Base-by-base conservation (phyloP, 2,113 vertebrate species). In the Actenoides lindsayi region DNA sequence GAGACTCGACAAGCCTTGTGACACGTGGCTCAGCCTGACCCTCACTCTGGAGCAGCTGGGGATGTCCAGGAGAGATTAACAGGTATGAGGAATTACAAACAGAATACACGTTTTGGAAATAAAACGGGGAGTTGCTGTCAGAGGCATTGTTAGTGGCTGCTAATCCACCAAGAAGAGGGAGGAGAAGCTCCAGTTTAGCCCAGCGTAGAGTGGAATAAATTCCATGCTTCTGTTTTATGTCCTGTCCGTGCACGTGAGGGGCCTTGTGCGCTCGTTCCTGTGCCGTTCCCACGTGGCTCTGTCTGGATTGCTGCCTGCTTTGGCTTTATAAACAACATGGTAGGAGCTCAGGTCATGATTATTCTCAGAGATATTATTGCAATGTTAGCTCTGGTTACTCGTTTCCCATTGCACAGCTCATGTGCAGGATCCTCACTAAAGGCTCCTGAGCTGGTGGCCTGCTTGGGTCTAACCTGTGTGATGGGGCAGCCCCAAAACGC, bases 1-100 rank as follows among this genome's bases (percentile, higher is more conserved):
- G 37, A 11, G 60, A 2, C 71, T 48, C 5, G 0, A 9, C 0
- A 2, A 80, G 31, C 27, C 63, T 8, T 16, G 35, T 0, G 5
- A 64, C 90, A 41, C 31, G 2, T 85, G 67, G 54, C 73, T 54
- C 37, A 74, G 67, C 50, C 75, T n/a, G 71, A 44, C 57, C 65
- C 63, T 23, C 16, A 13, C 54, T 81, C 83, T 28, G 71, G 54
- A 56, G 87, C 78, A 87, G 65, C 80, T 17, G 33, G 33, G 44
- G 69, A 37, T 1, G 1, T 18, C 51, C 8, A 2, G 39, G 85
- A 80, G 48, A 75, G 76, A 64, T 89, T 19, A 82, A 42, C 73
- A 87, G 80, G 42, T 35, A 70, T 10, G 77, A 84, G 69, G 35
- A 70, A 81, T 57, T 39, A 60, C 89, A 88, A 93, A 39, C 27